Percentiles rank a stretch among this genome's conserved stretches.
phyloP scores from a whole-genome alignment of 2,888 invertebrate species.

The Allacma fusca region DNA sequence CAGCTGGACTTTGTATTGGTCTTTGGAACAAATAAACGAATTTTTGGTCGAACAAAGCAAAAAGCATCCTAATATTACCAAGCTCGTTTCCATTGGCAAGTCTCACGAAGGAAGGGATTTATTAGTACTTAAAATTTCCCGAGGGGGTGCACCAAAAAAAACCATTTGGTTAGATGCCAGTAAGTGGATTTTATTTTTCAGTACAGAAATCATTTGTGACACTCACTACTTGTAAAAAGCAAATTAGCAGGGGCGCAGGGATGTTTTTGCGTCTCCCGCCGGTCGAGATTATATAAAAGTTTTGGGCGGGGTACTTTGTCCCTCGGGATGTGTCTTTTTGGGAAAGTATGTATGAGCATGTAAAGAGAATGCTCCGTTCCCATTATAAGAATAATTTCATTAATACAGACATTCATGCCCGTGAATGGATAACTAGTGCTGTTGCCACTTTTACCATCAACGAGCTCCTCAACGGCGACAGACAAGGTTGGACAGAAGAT shows the following conservation, averaged over 20 bases:
- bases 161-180: slow-evolving; percentile 65
- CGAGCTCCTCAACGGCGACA: slow-evolving; percentile 70
- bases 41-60: slow-evolving; percentile 70
- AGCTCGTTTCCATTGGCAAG: slow-evolving; percentile 64
- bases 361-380: too few species aligned
- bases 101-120: slow-evolving; percentile 69
- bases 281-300: too few species aligned
- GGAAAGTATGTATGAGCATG: too few species aligned
- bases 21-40: slow-evolving; percentile 66
- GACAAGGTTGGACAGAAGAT: slow-evolving; percentile 70
- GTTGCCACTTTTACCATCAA: slow-evolving; percentile 76
- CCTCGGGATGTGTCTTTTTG: too few species aligned
- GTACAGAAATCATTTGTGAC: too few species aligned
- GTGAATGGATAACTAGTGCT: slow-evolving; percentile 80
- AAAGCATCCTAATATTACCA: slow-evolving; percentile 67
- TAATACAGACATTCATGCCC: slow-evolving; percentile 64
- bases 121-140: slow-evolving; percentile 61
- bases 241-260: too few species aligned
- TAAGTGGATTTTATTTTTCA: slow-evolving; percentile 36
- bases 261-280: too few species aligned
- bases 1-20: neutral
- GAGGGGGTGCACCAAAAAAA: slow-evolving; percentile 61
- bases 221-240: too few species aligned
- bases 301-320: too few species aligned
- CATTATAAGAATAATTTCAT: too few species aligned